Evolutionary conservation across 2,113 vertebrate species (phyloP), one percentile per base, ranked within the genome.

Genomic region (Oenanthe oenanthe): DNA sequence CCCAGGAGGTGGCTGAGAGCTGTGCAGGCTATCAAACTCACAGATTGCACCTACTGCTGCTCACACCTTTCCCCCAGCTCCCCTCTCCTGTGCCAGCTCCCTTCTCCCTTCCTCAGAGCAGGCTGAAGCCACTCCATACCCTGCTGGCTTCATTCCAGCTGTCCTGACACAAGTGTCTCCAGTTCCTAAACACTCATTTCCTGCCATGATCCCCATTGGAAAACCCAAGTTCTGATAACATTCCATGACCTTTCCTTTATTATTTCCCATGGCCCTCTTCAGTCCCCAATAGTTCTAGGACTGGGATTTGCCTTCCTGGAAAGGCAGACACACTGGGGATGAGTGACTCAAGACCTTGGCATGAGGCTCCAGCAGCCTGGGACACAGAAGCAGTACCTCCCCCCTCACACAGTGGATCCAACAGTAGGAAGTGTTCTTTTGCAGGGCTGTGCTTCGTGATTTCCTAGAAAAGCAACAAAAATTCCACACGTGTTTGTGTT

Each of bases 401-500:
- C 81, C 73, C 67, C 71, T 32, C 60, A 18, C 14, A 0, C 43
- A 83, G 78, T 40, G 68, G 29, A 89, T 79, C 87, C 77, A 94
- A 96, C 96, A 96, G 91, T 96, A 96, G 95, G 93, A 96, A 97
- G 96, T 91, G 95, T 97, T 97, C 86, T 96, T 96, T 94, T 72
- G 73, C 92, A 93, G 88, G 95, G 86, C 91, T 88, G 79, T 53
- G 57, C 92, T 96, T 92, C 51, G 83, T 92, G 73, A 94, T 96
- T 97, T 97, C 95, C 96, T 96, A 96, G 93, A 96, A 96, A 97
- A 97, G 92, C 90, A 93, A 94, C 96, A 92, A 84, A 94, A 96
- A 91, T 81, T 90, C 93, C 93, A 96, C 92, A 93, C 94, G 79
- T 95, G 92, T 96, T 95, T 95, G 88, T 87, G 91, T 96, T 97